Conservation (phyloP, 1,140 invertebrate genomes). For the Centruroides vittatus region DNA sequence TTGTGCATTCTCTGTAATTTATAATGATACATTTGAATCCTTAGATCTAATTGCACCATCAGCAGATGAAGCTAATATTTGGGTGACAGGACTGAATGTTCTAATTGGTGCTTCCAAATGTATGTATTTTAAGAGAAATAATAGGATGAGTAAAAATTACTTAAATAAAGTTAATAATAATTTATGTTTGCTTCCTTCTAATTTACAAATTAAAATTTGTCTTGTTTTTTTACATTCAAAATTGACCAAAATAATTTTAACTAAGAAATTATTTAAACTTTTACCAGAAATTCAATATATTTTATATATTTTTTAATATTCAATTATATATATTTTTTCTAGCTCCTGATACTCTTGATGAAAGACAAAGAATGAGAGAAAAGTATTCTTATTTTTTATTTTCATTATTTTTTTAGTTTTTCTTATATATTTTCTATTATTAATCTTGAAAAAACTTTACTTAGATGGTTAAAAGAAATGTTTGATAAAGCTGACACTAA, state of each 20-base stretch:
- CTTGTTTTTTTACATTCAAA: too few relatives aligned
- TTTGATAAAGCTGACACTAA: constrained; percentile 38
- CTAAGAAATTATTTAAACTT: neutral
- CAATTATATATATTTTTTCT: neutral
- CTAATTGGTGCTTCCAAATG: constrained; percentile 34
- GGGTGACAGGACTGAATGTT: constrained; percentile 43
- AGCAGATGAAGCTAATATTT: constrained; percentile 47
- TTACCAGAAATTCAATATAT: too few relatives aligned
- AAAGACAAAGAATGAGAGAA: constrained; percentile 35
- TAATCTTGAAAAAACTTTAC: neutral
- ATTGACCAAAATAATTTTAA: too few relatives aligned
- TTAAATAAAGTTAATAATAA: too few relatives aligned
- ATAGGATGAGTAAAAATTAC: too few relatives aligned
- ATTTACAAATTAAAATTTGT: too few relatives aligned
- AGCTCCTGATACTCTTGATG: constrained; percentile 26
- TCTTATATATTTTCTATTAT: neutral
- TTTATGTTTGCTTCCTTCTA: too few relatives aligned
- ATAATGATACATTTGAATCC: constrained; percentile 43
- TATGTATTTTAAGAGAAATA: constrained; percentile 6
- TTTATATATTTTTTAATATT: neutral
- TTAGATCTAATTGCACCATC: constrained; percentile 44
- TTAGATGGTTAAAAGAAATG: constrained; percentile 38
- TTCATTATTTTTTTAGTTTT: neutral
- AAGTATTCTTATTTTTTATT: constrained; percentile 19
- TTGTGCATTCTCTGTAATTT: constrained; percentile 47